Base-by-base conservation (phyloP, 2,888 invertebrate genomes). In the Dasypolia templi region DNA sequence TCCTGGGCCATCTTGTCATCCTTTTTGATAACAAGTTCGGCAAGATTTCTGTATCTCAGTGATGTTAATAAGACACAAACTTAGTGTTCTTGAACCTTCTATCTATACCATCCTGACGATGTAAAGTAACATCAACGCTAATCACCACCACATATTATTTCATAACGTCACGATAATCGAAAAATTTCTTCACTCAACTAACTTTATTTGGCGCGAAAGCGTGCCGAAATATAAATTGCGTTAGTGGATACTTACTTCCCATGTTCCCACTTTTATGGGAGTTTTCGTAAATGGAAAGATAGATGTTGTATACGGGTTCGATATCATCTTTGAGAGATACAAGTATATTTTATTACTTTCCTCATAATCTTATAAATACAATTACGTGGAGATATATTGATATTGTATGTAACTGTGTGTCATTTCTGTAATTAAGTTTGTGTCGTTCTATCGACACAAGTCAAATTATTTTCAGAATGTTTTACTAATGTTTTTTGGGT, bases 121-220 rank as follows among this genome's bases (percentile, higher is more conserved):
- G 44, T 26, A 6, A 77, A 46, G 5, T 51, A 35, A 39, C 35
- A 58, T 63, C 26, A 53, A 22, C 53, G 58, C n/a, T 77, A 80
- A 81, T 64, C n/a, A 64, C 46, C 59, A 19, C 32, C 62, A 22
- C 39, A 51, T 29, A 65, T 59, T 61, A 69, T 72, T n/a, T 53
- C 17, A 5, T 56, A 53, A 55, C n/a, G 35, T 56, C 49, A 32
- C 26, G 39, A 56, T 75, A 46, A 63, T 66, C 67, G 55, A 56
- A 42, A 35, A 56, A 68, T 67, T 65, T 51, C 19, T 59, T 19
- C 64, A 61, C 39, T 39, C 32, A n/a, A 32, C 32, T 56, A 83
- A 83, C 64, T 77, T 81, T 80, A 72, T 86, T 77, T 77, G 78
- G 59, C 46, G 70, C 59, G 74, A 74, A 82, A 72, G 59, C 53